Evolutionary conservation across 2,888 invertebrate species (phyloP).

Genomic region (Latrodectus hesperus): DNA sequence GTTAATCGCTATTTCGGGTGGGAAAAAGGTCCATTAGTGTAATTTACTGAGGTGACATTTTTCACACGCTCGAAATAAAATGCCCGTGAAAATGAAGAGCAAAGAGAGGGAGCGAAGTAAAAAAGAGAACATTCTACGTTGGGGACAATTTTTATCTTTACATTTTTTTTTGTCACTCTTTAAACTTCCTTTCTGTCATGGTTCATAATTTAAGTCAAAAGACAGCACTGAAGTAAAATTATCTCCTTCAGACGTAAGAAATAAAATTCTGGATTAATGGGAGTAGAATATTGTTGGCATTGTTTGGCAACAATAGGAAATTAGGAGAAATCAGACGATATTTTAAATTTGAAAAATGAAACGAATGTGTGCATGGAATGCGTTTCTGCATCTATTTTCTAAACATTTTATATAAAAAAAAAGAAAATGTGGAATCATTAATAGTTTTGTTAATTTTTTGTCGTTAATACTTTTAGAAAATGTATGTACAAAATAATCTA

Average conservation of each 20-base stretch:
- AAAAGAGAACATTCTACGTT: neutral
- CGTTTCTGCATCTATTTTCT: no score
- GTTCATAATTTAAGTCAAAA: constrained; percentile 20
- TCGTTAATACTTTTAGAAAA: no score
- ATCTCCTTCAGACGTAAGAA: constrained; percentile 15
- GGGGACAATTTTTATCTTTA: neutral
- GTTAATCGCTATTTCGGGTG: constrained; percentile 69
- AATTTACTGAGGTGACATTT: constrained; percentile 65
- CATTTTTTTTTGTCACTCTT: neutral
- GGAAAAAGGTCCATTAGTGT: constrained; percentile 55
- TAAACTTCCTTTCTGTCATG: neutral
- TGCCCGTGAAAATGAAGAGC: constrained; percentile 41
- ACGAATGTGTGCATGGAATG: no score
- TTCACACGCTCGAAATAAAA: constrained; percentile 69
- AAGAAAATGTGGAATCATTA: no score
- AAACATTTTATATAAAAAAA: no score
- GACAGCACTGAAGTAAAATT: constrained; percentile 37
- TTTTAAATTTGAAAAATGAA: no score
- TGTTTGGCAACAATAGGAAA: neutral
- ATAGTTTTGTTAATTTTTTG: no score
- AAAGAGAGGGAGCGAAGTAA: neutral
- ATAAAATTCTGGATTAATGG: constrained; percentile 10
- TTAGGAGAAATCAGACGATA: no score
- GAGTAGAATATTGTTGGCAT: neutral
- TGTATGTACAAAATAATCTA: no score